Base-by-base conservation (phyloP, 2,888 invertebrate genomes). In the Agrochola litura region DNA sequence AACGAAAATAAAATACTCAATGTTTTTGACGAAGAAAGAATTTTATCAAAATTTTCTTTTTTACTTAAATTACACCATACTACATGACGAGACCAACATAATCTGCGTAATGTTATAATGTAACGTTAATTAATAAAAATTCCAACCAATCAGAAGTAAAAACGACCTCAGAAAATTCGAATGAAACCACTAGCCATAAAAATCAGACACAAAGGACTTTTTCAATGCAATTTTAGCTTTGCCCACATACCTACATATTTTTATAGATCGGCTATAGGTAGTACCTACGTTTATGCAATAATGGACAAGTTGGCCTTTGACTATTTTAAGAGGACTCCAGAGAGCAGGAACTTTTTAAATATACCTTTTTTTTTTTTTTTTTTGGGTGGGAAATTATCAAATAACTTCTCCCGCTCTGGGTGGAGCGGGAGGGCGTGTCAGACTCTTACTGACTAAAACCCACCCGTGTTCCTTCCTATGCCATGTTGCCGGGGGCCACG, bases 151-250 rank as follows among this genome's bases (percentile, higher is more conserved):
- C 25, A 16, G 1, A 70, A 70, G 46, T 46, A 46, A n/a, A 16
- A 52, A 25, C 14, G 9, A 52, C 22, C 1, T 12, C 22, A 43
- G 30, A 43, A 60, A 72, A 49, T 22, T 58, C 14, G 2, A 64
- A 54, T 43, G 43, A 68, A 75, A 61, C 14, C 30, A 30, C 12
- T 41, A 16, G 22, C 25, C 16, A 12, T 76, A 25, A 54, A 73
- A 66, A 46, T 58, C 37, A 22, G 16, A n/a, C 30, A 68, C 46
- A 30, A 77, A 64, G 30, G 30, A 52, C 30, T 77, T 56, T 64
- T 76, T 52, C 16, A 58, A 58, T 43, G 56, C 19, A 58, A 64
- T 64, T 64, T 69, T 61, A 54, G 25, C 10, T 9, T 25, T 41
- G 16, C 22, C 10, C 14, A 41, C 58, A 58, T n/a, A 37, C 9